Evolutionary conservation across 2,888 invertebrate genomes (phyloP).

Genomic region (Axea sp.): DNA sequence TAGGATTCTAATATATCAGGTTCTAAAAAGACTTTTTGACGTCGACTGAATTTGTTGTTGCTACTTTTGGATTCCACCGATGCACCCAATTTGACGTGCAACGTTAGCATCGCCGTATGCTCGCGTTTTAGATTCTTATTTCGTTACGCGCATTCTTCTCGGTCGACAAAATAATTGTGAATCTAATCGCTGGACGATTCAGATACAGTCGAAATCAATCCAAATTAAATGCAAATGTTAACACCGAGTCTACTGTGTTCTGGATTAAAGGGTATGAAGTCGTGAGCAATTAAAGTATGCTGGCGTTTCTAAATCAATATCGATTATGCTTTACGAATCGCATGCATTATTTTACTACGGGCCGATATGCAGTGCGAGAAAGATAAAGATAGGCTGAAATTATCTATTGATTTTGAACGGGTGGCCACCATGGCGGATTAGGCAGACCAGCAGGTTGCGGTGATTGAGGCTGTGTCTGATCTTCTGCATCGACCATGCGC

Average conservation of each 20-base stretch:
- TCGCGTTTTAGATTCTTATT: no score
- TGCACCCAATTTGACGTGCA: no score
- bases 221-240: no score
- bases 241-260: no score
- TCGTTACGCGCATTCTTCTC: no score
- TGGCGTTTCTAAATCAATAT: slow-evolving; percentile 40
- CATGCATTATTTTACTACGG: slow-evolving; percentile 43
- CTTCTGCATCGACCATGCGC: slow-evolving; percentile 75
- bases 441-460: slow-evolving; percentile 76
- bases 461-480: slow-evolving; percentile 77
- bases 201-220: no score
- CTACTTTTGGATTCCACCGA: no score
- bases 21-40: not conserved
- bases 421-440: slow-evolving; percentile 75
- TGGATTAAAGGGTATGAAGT: slow-evolving; percentile 9
- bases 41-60: no score
- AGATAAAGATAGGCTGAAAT: slow-evolving; percentile 67
- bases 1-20: not conserved
- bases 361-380: slow-evolving; percentile 44
- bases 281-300: slow-evolving; percentile 31
- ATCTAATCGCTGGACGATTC: no score
- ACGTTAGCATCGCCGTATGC: no score
- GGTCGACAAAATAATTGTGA: no score
- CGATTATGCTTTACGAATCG: slow-evolving; percentile 33
- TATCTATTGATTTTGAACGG: slow-evolving; percentile 78